These are phyloP conservation scores for Bellardia bayeri DNA, from an alignment of 2,888 invertebrate genomes.

Conservation along the genomic window DNA sequence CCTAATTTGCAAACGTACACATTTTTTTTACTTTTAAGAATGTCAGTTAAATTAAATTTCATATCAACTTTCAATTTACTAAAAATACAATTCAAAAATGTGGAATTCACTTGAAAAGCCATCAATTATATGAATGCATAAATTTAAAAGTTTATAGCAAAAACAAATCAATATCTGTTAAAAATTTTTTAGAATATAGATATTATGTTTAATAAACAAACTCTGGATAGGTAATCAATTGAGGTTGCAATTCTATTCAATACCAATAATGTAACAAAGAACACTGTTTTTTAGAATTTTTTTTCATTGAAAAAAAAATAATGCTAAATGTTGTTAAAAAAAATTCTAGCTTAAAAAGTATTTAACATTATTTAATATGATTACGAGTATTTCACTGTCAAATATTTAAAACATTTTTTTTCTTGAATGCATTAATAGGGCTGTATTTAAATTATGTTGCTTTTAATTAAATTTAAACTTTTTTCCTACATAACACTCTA, in stretches of 20 bases:
- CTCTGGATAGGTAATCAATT: background rate
- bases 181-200: background rate
- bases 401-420: slow-evolving; percentile 4
- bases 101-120: background rate
- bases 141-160: background rate
- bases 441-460: slow-evolving; percentile 16
- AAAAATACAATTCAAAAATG: background rate
- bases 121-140: background rate
- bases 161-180: background rate
- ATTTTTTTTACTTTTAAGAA: background rate
- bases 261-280: no score
- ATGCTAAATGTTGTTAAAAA: background rate
- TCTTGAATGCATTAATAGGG: slow-evolving; percentile 12
- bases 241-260: background rate
- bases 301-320: background rate
- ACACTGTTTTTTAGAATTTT: no score
- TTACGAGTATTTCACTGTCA: slow-evolving; percentile 1
- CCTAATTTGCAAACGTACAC: no score
- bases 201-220: no score
- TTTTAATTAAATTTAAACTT: slow-evolving; percentile 47
- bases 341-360: background rate
- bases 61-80: background rate
- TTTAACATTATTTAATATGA: background rate
- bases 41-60: background rate
- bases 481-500: background rate